A percentile compares a stretch with the other conserved stretches of the same genome.
Conservation (phyloP, 92 coral and sea anemone genomes). For the Actinernus sp. region DNA sequence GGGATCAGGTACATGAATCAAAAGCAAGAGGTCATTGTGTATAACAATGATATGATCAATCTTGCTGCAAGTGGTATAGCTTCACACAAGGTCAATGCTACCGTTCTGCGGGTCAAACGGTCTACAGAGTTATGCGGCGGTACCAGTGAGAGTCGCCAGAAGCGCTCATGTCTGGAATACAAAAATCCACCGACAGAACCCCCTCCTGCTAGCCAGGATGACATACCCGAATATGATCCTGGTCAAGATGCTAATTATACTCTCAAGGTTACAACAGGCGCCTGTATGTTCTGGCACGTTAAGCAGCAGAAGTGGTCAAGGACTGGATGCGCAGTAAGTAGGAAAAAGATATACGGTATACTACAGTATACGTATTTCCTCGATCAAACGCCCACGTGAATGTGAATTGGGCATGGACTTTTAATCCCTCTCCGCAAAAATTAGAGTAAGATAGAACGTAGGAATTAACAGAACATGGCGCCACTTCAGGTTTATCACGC, state of each 20-base stretch:
- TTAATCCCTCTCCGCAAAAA: too few relatives aligned
- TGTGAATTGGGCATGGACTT: too few relatives aligned
- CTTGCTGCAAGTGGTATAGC: background rate
- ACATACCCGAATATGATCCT: slow-evolving; percentile 36
- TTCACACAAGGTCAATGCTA: background rate
- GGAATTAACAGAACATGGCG: too few relatives aligned
- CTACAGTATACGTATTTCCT: background rate
- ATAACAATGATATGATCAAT: background rate
- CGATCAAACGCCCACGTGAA: too few relatives aligned
- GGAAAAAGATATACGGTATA: background rate
- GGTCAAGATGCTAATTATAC: slow-evolving; percentile 65
- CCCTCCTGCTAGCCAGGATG: slow-evolving; percentile 21
- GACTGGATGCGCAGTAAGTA: slow-evolving; percentile 68
- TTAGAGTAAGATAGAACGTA: too few relatives aligned
- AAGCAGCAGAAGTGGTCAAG: slow-evolving; percentile 54
- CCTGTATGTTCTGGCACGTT: slow-evolving; percentile 77
- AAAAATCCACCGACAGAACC: slow-evolving; percentile 67
- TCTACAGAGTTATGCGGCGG: slow-evolving; percentile 16
- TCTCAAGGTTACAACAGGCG: slow-evolving; percentile 42
- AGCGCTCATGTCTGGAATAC: slow-evolving; percentile 66
- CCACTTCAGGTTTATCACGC: too few relatives aligned
- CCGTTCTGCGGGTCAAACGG: background rate
- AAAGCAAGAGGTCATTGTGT: background rate
- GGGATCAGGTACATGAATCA: slow-evolving; percentile 53
- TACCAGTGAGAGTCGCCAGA: slow-evolving; percentile 27